phyloP scores from a whole-genome alignment of 2,888 invertebrate species.

The Muschampia plurimacula region DNA sequence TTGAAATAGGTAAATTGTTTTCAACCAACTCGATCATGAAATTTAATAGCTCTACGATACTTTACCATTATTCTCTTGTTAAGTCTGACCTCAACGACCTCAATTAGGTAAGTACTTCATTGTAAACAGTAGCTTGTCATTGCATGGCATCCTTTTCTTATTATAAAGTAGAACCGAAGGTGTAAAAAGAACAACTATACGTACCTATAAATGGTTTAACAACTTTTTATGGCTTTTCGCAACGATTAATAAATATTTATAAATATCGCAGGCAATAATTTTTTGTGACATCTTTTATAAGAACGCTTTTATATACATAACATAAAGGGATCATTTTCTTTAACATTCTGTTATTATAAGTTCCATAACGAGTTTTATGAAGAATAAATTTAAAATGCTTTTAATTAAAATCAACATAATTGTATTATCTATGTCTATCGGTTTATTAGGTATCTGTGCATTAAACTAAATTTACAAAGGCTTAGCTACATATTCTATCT shows the following conservation, averaged over 20 bases:
- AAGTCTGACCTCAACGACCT: conserved; percentile 12
- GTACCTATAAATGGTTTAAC: conserved; percentile 4
- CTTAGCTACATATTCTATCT: too few species aligned
- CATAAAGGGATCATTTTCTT: conserved; percentile 6
- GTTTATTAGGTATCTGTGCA: too few species aligned
- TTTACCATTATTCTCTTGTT: not conserved
- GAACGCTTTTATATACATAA: not conserved
- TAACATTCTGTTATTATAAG: conserved; percentile 8
- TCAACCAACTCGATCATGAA: not conserved
- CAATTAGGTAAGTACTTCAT: not conserved
- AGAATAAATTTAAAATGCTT: conserved; percentile 19
- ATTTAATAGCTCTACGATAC: not conserved
- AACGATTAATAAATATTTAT: conserved; percentile 42
- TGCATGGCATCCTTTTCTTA: conserved; percentile 36
- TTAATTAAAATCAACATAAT: conserved; percentile 7
- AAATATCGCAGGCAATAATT: conserved; percentile 16
- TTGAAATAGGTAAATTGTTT: not conserved
- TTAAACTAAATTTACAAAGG: too few species aligned
- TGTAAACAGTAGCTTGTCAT: conserved; percentile 28
- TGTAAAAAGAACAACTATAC: conserved; percentile 38
- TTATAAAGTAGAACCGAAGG: conserved; percentile 20
- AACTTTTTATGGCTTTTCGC: conserved; percentile 44
- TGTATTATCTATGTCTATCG: too few species aligned
- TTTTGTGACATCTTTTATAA: conserved; percentile 14
- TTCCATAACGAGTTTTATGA: conserved; percentile 2